Evolutionary conservation across 1,140 invertebrate genomes (phyloP), one percentile per base, ranked within the genome.

Genomic region (Bombus polaris): DNA sequence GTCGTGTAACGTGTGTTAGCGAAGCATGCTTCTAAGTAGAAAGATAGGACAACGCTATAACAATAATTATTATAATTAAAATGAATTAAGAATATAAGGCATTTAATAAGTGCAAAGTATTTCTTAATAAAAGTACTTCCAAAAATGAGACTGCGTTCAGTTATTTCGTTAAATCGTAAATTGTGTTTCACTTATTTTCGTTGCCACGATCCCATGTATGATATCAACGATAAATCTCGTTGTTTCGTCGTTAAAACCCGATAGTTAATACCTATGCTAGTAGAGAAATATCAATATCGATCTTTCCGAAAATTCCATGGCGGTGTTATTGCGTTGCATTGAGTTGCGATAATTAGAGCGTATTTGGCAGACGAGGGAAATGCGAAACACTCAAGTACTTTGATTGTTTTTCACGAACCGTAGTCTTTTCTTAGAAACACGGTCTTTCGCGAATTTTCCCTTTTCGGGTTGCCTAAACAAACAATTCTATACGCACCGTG

Each of bases 101-200:
- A 95, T 95, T 95, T 95, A 95, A 93, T 94, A 94, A 95, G 94
- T 95, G 94, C 94, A 95, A 95, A 95, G 94, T 95, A 95, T 95
- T 95, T 95, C 95, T 95, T 95, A 95, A 95, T 95, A 95, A 95
- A 95, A 95, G 93, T 95, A 95, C 92, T 95, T 94, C 92, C 93
- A 91, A 95, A 87, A 81, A 37, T n/a, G n/a, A 76, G 18, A 4
- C 1, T 25, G 68, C 15, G 9, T 75, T 25, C 12, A 18, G 13
- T 73, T 74, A n/a, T 72, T 66, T 53, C 22, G 18, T 18, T 37
- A 44, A 57, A 28, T 42, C 6, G 10, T n/a, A 62, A 62, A 62
- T 5, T n/a, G 15, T 32, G 32, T 53, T 53, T 53, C 47, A 35
- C 15, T 35, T 66, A 66, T 65, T 65, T 32, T 62, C 59, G 10